phyloP scores from a whole-genome alignment of 2,797 vertebrate genomes.

The Ataeniobius toweri region DNA sequence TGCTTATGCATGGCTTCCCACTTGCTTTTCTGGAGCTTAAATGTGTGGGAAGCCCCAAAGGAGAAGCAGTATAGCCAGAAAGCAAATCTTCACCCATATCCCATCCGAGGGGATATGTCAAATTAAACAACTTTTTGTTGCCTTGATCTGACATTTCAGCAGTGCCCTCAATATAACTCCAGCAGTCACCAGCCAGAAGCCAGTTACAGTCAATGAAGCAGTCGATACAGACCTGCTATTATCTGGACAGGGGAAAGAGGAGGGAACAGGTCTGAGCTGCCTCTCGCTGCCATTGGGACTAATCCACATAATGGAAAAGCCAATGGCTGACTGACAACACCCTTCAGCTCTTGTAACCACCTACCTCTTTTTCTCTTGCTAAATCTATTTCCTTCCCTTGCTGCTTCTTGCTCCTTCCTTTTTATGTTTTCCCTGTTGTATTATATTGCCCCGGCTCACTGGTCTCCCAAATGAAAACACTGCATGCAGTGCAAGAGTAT shows the following conservation, averaged over 20 bases:
- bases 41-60: constrained; percentile 37
- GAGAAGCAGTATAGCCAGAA: constrained; percentile 33
- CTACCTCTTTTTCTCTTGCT: constrained; percentile 45
- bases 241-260: constrained; percentile 66
- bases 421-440: background rate
- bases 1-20: constrained; percentile 16
- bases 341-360: constrained; percentile 46
- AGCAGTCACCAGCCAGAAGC: constrained; percentile 46
- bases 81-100: constrained; percentile 41
- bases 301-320: constrained; percentile 74
- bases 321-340: constrained; percentile 70
- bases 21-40: constrained; percentile 43
- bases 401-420: constrained; percentile 17
- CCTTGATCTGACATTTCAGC: constrained; percentile 58
- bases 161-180: constrained; percentile 58
- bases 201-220: constrained; percentile 61
- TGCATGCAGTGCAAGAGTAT: background rate
- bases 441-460: background rate
- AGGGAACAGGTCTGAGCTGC: constrained; percentile 64
- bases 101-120: constrained; percentile 35
- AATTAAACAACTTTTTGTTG: constrained; percentile 53
- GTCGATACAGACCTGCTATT: constrained; percentile 68
- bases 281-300: constrained; percentile 57
- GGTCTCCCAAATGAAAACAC: constrained; percentile 8
- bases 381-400: constrained; percentile 45